Base-by-base conservation (phyloP, 2,888 invertebrate species). In the Chloromyia formosa region DNA sequence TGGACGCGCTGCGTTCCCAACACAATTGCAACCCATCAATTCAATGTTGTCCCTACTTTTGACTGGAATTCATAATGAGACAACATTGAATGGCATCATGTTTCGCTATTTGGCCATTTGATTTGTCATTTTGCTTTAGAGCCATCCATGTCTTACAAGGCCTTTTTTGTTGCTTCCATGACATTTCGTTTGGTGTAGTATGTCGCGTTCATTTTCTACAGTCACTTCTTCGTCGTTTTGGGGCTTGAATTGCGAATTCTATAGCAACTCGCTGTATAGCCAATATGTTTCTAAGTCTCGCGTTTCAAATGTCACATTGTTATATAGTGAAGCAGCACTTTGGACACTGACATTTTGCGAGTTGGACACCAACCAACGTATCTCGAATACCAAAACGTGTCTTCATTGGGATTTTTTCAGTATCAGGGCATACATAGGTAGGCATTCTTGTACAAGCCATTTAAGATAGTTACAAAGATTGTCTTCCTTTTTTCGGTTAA, bases 41-140 rank as follows among this genome's bases (percentile, higher is more conserved):
- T 68, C 74, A 74, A 54, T 68, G 58, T 71, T 74, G 74, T 74
- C 76, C 73, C 58, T 40, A 76, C 76, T 76, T 76, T 76, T 71
- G 74, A 76, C 69, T 54, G 73, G 76, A 76, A 76, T 76, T 76
- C 74, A 73, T 76, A 76, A 76, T 76, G 76, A 76, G 76, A 64
- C 74, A 71, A 64, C 74, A 71, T 71, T 71, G 74, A 76, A 76
- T 76, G 64, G 68, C 74, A 71, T 74, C 74, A 71, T 74, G 76
- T 76, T 76, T 76, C 69, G 76, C 76, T 76, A 76, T 76, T 76
- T 76, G 73, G 68, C 58, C 75, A 40, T 75, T 72, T 58, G 72
- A 64, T 66, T 64, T 72, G 71, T 71, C 71, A 71, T 71, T 71
- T 71, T 18, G 35, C 49, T 16, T 58, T 20, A 53, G 9, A 58